Percentiles rank a stretch among this genome's conserved stretches.
phyloP scores from a whole-genome alignment of 2,888 invertebrate species.

The Leptura quadrifasciata region DNA sequence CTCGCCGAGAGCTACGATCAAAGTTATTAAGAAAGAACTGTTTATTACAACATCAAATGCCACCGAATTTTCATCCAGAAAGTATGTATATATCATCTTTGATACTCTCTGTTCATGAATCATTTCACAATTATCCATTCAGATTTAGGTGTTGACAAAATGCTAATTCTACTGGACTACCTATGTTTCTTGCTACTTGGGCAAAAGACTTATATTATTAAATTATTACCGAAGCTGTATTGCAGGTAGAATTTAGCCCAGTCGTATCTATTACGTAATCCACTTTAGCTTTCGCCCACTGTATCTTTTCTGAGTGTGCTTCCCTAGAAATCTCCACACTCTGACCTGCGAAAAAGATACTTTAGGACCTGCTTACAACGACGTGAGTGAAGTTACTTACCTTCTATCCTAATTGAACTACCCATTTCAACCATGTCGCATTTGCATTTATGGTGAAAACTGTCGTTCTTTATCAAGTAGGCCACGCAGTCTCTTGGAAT shows the following conservation, averaged over 20 bases:
- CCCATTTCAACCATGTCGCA: slow-evolving; percentile 53
- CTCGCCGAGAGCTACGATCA: too few relatives aligned
- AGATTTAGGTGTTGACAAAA: too few relatives aligned
- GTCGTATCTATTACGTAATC: slow-evolving; percentile 58
- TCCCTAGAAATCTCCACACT: slow-evolving; percentile 50
- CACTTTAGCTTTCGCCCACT: slow-evolving; percentile 52
- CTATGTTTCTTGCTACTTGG: too few relatives aligned
- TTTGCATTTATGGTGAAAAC: slow-evolving; percentile 48
- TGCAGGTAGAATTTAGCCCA: slow-evolving; percentile 51
- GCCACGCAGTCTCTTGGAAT: slow-evolving; percentile 48
- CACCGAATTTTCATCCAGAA: too few relatives aligned
- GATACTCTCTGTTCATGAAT: too few relatives aligned
- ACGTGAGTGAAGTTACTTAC: slow-evolving; percentile 24
- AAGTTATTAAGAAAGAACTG: too few relatives aligned
- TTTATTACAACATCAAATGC: too few relatives aligned
- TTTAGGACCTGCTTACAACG: background rate
- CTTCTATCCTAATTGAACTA: slow-evolving; percentile 51
- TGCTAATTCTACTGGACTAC: too few relatives aligned
- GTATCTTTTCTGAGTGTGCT: slow-evolving; percentile 49
- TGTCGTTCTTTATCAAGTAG: slow-evolving; percentile 52
- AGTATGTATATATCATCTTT: too few relatives aligned
- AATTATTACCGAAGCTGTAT: slow-evolving; percentile 51
- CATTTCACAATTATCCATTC: too few relatives aligned
- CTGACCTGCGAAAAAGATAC: slow-evolving; percentile 44
- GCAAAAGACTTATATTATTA: too few relatives aligned